Conservation (phyloP, 1,140 invertebrate genomes). For the Caenorhabditis remanei region DNA sequence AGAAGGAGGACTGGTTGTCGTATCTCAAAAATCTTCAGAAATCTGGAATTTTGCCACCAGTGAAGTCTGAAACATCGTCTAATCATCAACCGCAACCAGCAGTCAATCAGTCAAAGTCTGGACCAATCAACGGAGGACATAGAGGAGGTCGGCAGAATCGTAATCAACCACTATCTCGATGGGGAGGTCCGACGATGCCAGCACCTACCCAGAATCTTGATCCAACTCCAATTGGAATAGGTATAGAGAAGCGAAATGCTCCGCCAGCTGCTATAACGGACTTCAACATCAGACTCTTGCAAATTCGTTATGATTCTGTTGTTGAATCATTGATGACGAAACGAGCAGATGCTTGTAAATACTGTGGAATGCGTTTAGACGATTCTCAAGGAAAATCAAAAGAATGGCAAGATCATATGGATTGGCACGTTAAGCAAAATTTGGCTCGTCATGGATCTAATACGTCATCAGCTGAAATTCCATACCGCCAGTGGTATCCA, state of each 20-base stretch:
- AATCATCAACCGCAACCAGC: background rate
- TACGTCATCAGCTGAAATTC: background rate
- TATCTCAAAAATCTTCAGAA: constrained; percentile 60
- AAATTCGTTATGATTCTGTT: constrained; percentile 72
- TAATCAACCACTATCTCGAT: background rate
- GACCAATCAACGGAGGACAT: background rate
- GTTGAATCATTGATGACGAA: constrained; percentile 68
- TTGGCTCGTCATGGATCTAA: constrained; percentile 59
- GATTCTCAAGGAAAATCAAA: constrained; percentile 65
- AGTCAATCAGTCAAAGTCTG: background rate
- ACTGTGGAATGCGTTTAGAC: constrained; percentile 71
- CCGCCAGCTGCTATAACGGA: constrained; percentile 65
- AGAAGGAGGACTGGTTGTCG: constrained; percentile 54
- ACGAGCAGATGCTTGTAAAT: constrained; percentile 66
- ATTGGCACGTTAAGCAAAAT: constrained; percentile 71
- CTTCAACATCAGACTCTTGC: constrained; percentile 70
- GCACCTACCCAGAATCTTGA: background rate
- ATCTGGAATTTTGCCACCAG: constrained; percentile 8
- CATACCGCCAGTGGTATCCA: constrained; percentile 48
- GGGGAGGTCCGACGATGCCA: constrained; percentile 4
- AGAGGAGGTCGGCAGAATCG: constrained; percentile 9
- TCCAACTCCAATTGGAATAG: constrained; percentile 20
- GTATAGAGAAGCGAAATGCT: constrained; percentile 64
- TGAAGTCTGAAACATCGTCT: background rate
- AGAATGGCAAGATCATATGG: constrained; percentile 71